A percentile compares a stretch with the other conserved stretches of the same genome.
Evolutionary conservation across 2,888 invertebrate genomes (phyloP).

Genomic region (Pyrrhosoma nymphula): DNA sequence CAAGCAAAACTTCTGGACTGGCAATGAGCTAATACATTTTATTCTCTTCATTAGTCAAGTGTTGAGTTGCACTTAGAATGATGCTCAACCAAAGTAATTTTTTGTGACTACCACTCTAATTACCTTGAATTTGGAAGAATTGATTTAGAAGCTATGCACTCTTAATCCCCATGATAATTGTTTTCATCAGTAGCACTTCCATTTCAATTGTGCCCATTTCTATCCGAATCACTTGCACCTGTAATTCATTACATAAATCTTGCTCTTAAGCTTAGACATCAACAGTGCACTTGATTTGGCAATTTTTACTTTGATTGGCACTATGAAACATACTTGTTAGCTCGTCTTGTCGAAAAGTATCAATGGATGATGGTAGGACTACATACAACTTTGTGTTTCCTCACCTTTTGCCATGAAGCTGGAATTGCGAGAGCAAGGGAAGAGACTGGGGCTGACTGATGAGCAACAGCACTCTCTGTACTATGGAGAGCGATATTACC

Average conservation of each 20-base stretch:
- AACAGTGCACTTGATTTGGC: background rate
- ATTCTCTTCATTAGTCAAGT: too few species aligned
- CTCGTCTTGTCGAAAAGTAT: background rate
- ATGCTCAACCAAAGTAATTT: background rate
- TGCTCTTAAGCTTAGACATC: background rate
- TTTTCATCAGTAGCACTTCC: background rate
- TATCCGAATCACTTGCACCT: background rate
- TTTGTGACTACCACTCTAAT: background rate
- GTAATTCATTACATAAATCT: background rate
- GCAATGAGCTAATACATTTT: too few species aligned
- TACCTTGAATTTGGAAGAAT: background rate
- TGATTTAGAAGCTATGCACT: background rate
- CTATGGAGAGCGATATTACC: slow-evolving; percentile 71
- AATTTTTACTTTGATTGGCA: background rate
- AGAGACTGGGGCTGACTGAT: slow-evolving; percentile 73
- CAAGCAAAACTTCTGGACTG: too few species aligned
- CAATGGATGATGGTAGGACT: slow-evolving; percentile 37
- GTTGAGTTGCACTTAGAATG: background rate
- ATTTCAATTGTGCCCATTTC: background rate
- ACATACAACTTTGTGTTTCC: slow-evolving; percentile 56
- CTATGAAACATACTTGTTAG: background rate
- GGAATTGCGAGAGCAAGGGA: slow-evolving; percentile 76
- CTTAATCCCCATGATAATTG: background rate
- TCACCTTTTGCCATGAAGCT: slow-evolving; percentile 72
- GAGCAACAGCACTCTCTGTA: slow-evolving; percentile 69